Evolutionary conservation across 53 echinoderm and acorn worm genomes (phyloP).

Genomic region (Zoroaster sp.): DNA sequence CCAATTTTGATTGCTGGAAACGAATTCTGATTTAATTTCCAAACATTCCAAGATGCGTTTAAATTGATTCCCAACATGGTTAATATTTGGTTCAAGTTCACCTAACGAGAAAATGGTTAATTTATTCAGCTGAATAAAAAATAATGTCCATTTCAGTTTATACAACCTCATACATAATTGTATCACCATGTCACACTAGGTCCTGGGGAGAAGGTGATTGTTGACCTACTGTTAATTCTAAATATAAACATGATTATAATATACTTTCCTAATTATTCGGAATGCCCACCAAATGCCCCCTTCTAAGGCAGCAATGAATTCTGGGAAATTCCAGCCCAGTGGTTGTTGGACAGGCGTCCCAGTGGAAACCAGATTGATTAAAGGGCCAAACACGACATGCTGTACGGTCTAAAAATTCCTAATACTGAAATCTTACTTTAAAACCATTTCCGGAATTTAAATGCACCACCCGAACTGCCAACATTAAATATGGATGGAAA

Average conservation of each 20-base stretch:
- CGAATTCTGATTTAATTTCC: too few relatives aligned
- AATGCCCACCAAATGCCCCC: conserved; percentile 28
- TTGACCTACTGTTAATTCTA: neutral
- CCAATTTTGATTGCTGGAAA: too few relatives aligned
- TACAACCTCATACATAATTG: neutral
- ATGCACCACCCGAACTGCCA: too few relatives aligned
- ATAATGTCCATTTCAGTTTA: too few relatives aligned
- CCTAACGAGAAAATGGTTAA: too few relatives aligned
- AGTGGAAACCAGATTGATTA: neutral
- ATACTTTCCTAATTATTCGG: conserved; percentile 20
- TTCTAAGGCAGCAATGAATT: conserved; percentile 4
- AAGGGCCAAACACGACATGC: neutral
- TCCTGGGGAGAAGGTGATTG: conserved; percentile 25
- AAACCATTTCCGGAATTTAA: neutral
- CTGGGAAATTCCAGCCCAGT: conserved; percentile 52
- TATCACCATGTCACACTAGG: neutral
- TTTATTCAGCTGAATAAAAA: too few relatives aligned
- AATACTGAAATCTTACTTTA: neutral
- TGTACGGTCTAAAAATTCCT: neutral
- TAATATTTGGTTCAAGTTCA: too few relatives aligned
- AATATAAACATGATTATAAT: conserved; percentile 4
- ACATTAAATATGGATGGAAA: neutral
- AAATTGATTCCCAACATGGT: too few relatives aligned
- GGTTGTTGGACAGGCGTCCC: conserved; percentile 25
- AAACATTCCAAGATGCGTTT: too few relatives aligned